Conservation (phyloP, 2,113 vertebrate genomes). For the Hystrix brachyura region DNA sequence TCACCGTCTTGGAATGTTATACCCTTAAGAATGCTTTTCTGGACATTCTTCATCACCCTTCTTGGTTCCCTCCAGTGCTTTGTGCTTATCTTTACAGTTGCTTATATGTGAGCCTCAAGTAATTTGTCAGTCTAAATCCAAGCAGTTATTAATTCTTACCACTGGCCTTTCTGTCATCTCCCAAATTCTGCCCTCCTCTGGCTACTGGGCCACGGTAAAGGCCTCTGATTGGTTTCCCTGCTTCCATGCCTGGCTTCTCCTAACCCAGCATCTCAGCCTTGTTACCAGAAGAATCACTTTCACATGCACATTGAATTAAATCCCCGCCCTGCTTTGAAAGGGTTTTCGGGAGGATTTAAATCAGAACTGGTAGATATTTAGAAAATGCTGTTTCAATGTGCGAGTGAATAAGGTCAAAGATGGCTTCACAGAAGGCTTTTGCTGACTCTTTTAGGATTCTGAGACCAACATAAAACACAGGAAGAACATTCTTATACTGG, state of each 20-base stretch:
- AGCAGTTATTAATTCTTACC: background rate
- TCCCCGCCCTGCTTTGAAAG: background rate
- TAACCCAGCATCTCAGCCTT: background rate
- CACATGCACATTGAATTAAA: conserved; percentile 31
- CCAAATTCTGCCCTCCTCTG: background rate
- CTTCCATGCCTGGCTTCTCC: background rate
- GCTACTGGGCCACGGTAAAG: background rate
- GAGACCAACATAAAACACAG: background rate
- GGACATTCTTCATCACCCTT: background rate
- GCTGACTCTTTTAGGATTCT: background rate
- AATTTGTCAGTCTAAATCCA: background rate
- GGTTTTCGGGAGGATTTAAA: background rate
- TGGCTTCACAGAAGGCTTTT: background rate
- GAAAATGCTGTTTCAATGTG: conserved; percentile 37
- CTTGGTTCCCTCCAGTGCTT: background rate
- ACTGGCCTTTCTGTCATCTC: background rate
- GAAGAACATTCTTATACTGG: background rate
- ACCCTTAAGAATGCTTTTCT: background rate
- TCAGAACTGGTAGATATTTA: conserved; percentile 28
- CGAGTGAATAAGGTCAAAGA: conserved; percentile 47
- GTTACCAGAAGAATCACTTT: background rate
- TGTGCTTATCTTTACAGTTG: background rate
- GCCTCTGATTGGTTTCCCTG: background rate
- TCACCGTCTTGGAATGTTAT: too few relatives aligned
- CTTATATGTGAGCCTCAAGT: background rate